Evolutionary conservation across 2,888 invertebrate species (phyloP).

Genomic region (Malachius bipustulatus): DNA sequence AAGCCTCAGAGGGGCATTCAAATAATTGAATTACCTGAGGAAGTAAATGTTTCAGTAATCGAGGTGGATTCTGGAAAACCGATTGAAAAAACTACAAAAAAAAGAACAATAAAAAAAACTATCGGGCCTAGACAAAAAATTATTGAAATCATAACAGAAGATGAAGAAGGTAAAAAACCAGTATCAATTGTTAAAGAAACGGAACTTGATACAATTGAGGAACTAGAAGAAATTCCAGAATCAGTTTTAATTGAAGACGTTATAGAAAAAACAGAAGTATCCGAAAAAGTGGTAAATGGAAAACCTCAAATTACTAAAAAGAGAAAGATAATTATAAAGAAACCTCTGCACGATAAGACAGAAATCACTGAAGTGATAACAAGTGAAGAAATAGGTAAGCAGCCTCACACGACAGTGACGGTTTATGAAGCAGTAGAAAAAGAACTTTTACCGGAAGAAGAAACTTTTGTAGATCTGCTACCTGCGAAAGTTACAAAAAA

Average conservation of each 20-base stretch:
- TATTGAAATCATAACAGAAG: conserved; percentile 20
- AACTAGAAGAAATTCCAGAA: conserved; percentile 17
- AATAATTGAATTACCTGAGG: conserved; percentile 19
- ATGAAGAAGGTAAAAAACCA: conserved; percentile 20
- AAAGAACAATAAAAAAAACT: background rate
- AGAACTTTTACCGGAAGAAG: conserved; percentile 19
- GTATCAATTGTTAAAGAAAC: conserved; percentile 20
- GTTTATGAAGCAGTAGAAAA: conserved; percentile 25
- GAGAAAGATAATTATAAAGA: conserved; percentile 32
- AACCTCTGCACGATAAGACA: conserved; percentile 30
- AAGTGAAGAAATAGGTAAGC: conserved; percentile 33
- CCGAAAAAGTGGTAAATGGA: conserved; percentile 21
- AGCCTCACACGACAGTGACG: conserved; percentile 32
- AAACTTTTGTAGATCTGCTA: conserved; percentile 26
- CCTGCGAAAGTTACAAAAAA: conserved; percentile 19
- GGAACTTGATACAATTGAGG: conserved; percentile 21
- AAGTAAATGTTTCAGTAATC: conserved; percentile 16
- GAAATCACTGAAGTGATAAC: conserved; percentile 39
- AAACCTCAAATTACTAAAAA: conserved; percentile 18
- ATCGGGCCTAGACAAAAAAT: conserved; percentile 17
- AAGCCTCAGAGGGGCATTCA: conserved; percentile 23
- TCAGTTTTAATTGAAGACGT: conserved; percentile 13
- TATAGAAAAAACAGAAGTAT: conserved; percentile 27
- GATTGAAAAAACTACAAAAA: background rate
- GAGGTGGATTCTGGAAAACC: conserved; percentile 20